Conservation (phyloP, 2,113 vertebrate species). For the Malurus elegans region DNA sequence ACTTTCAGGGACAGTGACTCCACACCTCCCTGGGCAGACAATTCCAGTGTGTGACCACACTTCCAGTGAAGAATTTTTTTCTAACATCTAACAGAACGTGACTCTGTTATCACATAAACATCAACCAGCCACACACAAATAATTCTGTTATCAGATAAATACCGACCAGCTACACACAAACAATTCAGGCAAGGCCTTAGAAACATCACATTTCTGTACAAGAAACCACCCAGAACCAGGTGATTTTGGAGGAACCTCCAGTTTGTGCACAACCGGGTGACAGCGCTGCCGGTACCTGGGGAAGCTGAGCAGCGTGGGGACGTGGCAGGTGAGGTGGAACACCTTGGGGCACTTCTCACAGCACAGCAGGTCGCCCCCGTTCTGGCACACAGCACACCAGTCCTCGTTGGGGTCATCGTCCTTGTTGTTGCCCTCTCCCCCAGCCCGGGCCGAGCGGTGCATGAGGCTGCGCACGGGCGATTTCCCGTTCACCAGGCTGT, state of each 20-base stretch:
- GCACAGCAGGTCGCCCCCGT: slow-evolving; percentile 93
- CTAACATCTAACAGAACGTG: too few relatives aligned
- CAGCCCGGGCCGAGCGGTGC: slow-evolving; percentile 70
- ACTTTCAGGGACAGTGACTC: too few relatives aligned
- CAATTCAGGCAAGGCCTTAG: neutral
- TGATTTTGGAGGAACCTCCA: neutral
- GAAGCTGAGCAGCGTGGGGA: slow-evolving; percentile 89
- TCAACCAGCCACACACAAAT: too few relatives aligned
- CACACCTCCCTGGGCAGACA: too few relatives aligned
- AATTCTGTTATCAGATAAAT: neutral
- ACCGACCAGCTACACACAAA: neutral
- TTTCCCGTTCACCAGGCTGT: slow-evolving; percentile 86
- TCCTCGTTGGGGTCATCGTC: slow-evolving; percentile 98
- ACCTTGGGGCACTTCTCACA: slow-evolving; percentile 98
- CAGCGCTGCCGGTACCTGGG: slow-evolving; percentile 75
- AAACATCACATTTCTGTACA: rapidly evolving
- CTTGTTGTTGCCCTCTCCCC: slow-evolving; percentile 77
- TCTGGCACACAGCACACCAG: slow-evolving; percentile 98
- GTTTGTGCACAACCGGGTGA: neutral
- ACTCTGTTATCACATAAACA: too few relatives aligned
- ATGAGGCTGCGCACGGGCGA: slow-evolving; percentile 74
- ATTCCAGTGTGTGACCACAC: too few relatives aligned
- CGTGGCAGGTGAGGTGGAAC: slow-evolving; percentile 97
- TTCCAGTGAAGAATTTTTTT: too few relatives aligned
- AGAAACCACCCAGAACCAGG: neutral